Base-by-base conservation (phyloP, 2,113 vertebrate genomes). In the Mustela nigripes region DNA sequence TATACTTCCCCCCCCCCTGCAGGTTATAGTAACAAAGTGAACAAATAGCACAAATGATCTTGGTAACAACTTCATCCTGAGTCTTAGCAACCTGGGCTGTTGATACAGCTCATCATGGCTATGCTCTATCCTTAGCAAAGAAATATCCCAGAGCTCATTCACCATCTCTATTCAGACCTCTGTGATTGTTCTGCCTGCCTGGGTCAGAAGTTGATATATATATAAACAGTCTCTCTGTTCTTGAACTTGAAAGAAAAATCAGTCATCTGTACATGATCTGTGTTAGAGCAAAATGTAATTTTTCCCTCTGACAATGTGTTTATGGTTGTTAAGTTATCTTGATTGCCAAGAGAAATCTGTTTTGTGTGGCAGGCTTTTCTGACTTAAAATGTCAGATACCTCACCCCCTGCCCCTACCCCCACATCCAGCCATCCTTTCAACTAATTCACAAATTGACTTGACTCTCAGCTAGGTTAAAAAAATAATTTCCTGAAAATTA, bases 311-410 rank as follows among this genome's bases (percentile, higher is more conserved):
- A 99, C 98, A 98, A 97, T 4, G 83, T 98, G 98, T 98, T 98
- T 98, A 98, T 98, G 97, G 97, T 98, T 98, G 97, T 98, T 98
- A 98, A 98, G 97, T 95, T 98, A 98, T 98, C 98, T 98, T 98
- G 98, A 99, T 99, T 98, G 98, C 98, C 97, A 98, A 98, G 92
- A 98, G 87, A 98, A 98, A 98, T 98, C 97, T 98, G 97, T 98
- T 98, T 98, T 97, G 96, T 96, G 86, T 2, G 0, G 91, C 97
- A 97, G 95, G 71, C n/a, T 98, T 98, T 96, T 96, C 94, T 65
- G 98, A 95, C 90, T 98, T 98, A 93, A 98, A 97, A 98, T 97
- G 94, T 98, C 97, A 98, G 78, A 69, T 94, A 42, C 73, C 9
- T 78, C 53, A 71, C 56, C 14, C 9, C n/a, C n/a, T 56, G 74